Evolutionary conservation across 30 jellyfish, hydroid and myxozoan genomes (phyloP), one percentile per base, ranked within the genome.

Genomic region (Cassiopea xamachana): DNA sequence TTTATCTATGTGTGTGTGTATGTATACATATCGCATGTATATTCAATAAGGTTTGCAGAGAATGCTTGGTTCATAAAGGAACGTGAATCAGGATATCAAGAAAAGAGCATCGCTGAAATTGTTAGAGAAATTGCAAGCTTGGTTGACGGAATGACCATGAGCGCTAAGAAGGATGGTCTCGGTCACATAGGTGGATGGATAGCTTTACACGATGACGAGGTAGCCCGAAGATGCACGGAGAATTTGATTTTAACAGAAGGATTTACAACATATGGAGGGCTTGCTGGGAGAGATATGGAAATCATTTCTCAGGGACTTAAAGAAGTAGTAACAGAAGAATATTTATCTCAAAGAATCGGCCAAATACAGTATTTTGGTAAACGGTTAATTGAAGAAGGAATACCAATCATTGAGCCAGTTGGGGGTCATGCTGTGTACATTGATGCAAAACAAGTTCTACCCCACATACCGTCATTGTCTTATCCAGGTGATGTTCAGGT

Each of bases 401-500:
- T 90, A 14, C 97, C 97, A 8, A 73, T 90, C 55, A 84, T 90
- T 19, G 76, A 82, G 68, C 97, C 97, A 7, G 86, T 90, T 72
- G 97, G 97, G 27, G 97, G 97, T n/a, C 97, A 90, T 78, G 97
- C 97, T 7, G 93, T 90, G 12, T 90, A 90, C 77, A 83, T 90
- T 77, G 97, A 90, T 60, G 97, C 97, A n/a, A 74, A 77, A 44
- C 77, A 75, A 58, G 16, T 90, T 9, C 71, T 90, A 58, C 97
- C 97, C 7, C 92, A 90, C 48, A 90, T 90, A 7, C 97, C 93
- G 13, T 87, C 86, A 45, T 68, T 90, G 73, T 76, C 80, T 8
- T 90, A 82, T 71, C 97, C 97, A 77, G 97, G 97, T 90, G 64
- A 15, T n/a, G 39, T 55, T 55, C 64, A 55, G 64, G 12, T 55